Conservation (phyloP, 2,113 vertebrate species). For the Narcine bancroftii region DNA sequence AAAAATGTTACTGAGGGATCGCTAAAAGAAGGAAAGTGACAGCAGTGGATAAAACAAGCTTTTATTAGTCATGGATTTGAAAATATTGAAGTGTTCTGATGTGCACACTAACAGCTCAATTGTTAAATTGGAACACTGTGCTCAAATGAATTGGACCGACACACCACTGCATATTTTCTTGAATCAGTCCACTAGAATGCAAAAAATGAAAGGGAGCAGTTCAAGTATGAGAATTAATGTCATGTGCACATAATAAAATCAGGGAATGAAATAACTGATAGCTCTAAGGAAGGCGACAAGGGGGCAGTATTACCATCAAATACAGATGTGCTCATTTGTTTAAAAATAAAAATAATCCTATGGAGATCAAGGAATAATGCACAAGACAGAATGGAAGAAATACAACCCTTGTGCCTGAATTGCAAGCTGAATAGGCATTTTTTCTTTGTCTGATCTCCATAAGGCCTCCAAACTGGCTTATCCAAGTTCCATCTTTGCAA, state of each 20-base stretch:
- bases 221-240: conserved; percentile 28
- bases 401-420: neutral
- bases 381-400: neutral
- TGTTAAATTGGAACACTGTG: conserved; percentile 8
- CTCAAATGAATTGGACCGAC: neutral
- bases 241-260: neutral
- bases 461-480: neutral
- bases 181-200: neutral
- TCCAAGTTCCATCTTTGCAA: neutral
- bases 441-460: conserved; percentile 1
- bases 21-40: neutral
- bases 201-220: conserved; percentile 19
- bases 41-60: neutral
- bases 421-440: neutral
- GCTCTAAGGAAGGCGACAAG: conserved; percentile 12
- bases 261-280: conserved; percentile 6
- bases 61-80: conserved; percentile 23
- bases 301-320: conserved; percentile 18
- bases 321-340: conserved; percentile 27
- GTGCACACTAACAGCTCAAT: conserved; percentile 1
- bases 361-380: neutral
- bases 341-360: neutral
- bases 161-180: neutral
- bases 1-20: neutral
- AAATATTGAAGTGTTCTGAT: neutral